A percentile compares a stretch with the other conserved stretches of the same genome.
Conservation (phyloP, 2,888 invertebrate species). For the Eupithecia subfuscata region DNA sequence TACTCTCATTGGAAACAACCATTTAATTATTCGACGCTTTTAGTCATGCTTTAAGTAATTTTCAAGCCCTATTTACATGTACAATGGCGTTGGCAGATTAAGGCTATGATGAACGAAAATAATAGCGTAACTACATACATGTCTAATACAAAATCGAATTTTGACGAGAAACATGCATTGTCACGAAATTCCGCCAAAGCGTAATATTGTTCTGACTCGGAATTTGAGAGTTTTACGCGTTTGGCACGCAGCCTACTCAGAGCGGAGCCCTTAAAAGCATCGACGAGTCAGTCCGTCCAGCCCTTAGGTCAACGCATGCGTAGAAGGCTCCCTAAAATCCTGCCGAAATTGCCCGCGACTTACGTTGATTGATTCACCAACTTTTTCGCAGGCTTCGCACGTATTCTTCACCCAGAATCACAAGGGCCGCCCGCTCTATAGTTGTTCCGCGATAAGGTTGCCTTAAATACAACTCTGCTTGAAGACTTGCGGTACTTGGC, state of each 20-base stretch:
- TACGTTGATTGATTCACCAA: conserved; percentile 81
- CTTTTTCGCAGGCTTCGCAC: conserved; percentile 73
- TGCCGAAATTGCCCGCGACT: conserved; percentile 69
- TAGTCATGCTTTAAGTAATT: neutral
- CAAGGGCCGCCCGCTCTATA: conserved; percentile 45
- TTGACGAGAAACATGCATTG: conserved; percentile 6
- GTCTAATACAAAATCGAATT: neutral
- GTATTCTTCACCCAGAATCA: conserved; percentile 53
- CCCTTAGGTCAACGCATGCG: conserved; percentile 75
- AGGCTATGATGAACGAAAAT: neutral
- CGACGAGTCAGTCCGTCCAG: conserved; percentile 46
- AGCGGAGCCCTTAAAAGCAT: conserved; percentile 41
- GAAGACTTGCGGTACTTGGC: conserved; percentile 47
- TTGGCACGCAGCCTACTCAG: conserved; percentile 29
- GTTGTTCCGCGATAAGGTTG: neutral
- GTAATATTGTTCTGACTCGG: conserved; percentile 11
- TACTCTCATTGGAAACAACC: neutral
- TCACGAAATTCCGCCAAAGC: conserved; percentile 16
- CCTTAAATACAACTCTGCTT: conserved; percentile 1
- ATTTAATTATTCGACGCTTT: conserved; percentile 10
- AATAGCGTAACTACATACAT: neutral
- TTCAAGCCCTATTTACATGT: neutral
- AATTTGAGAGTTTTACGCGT: conserved; percentile 23
- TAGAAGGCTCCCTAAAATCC: conserved; percentile 49
- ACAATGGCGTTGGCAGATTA: neutral